phyloP scores from a whole-genome alignment of 2,113 vertebrate species.

The Pitta sordida region DNA sequence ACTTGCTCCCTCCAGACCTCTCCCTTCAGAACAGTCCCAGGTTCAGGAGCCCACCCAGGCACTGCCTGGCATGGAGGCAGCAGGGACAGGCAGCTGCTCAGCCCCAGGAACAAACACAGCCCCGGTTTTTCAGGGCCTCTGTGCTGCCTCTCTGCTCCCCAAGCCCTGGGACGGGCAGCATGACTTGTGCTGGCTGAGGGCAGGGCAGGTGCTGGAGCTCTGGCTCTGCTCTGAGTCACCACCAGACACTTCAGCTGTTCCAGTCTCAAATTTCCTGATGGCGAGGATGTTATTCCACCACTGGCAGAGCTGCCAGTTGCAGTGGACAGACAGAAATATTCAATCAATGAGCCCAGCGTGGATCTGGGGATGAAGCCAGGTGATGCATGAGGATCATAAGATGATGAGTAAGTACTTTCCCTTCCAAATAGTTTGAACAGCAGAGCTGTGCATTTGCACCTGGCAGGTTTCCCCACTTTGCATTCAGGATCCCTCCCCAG shows the following conservation, averaged over 20 bases:
- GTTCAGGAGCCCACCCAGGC: background rate
- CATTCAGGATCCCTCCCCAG: background rate
- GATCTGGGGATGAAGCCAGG: background rate
- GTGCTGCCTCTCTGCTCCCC: background rate
- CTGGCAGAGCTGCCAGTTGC: background rate
- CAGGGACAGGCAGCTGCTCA: background rate
- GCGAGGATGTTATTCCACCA: background rate
- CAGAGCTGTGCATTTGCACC: background rate
- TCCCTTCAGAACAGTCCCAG: rapidly evolving
- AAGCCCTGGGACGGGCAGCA: rapidly evolving
- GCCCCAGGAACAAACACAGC: background rate
- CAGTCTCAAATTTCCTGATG: background rate
- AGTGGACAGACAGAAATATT: background rate
- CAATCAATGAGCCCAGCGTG: background rate
- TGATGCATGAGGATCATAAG: background rate
- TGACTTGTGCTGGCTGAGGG: background rate
- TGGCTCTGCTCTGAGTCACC: rapidly evolving
- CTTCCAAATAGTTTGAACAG: background rate
- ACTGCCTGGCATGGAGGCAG: no score
- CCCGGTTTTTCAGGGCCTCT: rapidly evolving
- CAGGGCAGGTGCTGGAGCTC: background rate
- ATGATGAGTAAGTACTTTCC: slow-evolving; percentile 40
- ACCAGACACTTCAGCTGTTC: background rate
- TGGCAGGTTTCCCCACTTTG: background rate
- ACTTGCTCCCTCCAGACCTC: background rate